phyloP scores from a whole-genome alignment of 2,888 invertebrate species.

The Gymnosoma rotundatum region DNA sequence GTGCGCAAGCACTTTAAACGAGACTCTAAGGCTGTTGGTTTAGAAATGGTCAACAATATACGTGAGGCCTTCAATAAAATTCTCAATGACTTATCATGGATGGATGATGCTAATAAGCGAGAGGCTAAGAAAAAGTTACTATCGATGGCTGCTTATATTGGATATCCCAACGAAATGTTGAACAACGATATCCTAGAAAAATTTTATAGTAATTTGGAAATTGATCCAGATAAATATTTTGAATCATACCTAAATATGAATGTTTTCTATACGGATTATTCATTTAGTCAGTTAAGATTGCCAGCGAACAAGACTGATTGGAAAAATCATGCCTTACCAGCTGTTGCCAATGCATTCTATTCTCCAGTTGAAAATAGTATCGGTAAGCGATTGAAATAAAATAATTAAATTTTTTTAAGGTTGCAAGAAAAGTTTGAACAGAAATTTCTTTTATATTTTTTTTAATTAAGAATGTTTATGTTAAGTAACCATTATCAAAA shows the following conservation, averaged over 20 bases:
- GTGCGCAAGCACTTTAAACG: conserved; percentile 94
- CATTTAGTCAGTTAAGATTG: conserved; percentile 89
- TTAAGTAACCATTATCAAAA: too few species aligned
- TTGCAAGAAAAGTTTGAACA: too few species aligned
- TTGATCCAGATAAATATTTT: conserved; percentile 88
- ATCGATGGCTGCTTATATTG: conserved; percentile 94
- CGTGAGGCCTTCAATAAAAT: conserved; percentile 91
- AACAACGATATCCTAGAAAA: conserved; percentile 90
- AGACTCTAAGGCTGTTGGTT: conserved; percentile 90
- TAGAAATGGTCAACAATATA: conserved; percentile 94
- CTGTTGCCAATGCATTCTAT: conserved; percentile 93
- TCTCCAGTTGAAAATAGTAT: conserved; percentile 93
- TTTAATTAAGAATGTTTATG: too few species aligned
- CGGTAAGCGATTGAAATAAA: too few species aligned
- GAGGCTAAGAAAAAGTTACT: conserved; percentile 91
- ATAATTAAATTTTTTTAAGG: too few species aligned
- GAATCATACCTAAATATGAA: conserved; percentile 90
- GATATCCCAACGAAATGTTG: conserved; percentile 94
- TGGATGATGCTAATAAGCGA: conserved; percentile 91
- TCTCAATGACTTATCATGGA: conserved; percentile 92
- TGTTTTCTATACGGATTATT: conserved; percentile 90
- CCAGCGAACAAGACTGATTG: conserved; percentile 93
- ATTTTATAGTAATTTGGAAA: conserved; percentile 90
- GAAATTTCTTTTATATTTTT: too few species aligned
- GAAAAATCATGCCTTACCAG: conserved; percentile 92